Base-by-base conservation (phyloP, 2,888 invertebrate genomes). In the Platynereis dumerilii region DNA sequence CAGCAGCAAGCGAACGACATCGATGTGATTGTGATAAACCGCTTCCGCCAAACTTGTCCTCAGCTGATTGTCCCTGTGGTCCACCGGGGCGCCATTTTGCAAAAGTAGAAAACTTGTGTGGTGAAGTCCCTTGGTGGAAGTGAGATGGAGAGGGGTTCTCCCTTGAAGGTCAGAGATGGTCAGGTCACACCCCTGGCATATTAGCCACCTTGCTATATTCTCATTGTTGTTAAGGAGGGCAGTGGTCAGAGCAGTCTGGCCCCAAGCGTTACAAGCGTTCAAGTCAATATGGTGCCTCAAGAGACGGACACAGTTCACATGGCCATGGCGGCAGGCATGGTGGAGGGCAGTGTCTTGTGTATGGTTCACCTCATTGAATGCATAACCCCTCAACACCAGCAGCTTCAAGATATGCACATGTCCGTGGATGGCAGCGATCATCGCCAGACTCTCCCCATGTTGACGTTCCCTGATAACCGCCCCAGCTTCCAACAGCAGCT, bases 251-350 rank as follows among this genome's bases (percentile, higher is more conserved):
- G 48, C 20, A 22, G 48, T 48, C n/a, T 48, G 22, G 7, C 48
- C 48, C 48, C 48, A 48, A n/a, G 48, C n/a, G n/a, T 48, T 48
- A 12, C 34, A 12, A 12, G 34, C 34, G 17, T n/a, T n/a, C 5
- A 48, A 5, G n/a, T 48, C 48, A 12, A 48, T n/a, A 22, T 48
- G 48, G 17, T n/a, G 20, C 7, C 48, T 3, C n/a, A 48, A 48
- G 3, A n/a, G 17, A 7, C n/a, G n/a, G 7, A 48, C 48, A 22
- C 48, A 48, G 7, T 5, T n/a, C 7, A n/a, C 20, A n/a, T 48
- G 48, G n/a, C 48, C 48, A 3, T 48, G n/a, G n/a, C 48, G 48
- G n/a, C 48, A 48, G 7, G 48, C 48, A 48, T 48, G 22, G 48
- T 48, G 48, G 22, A 48, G 48, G 48, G 48, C 48, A n/a, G 48